Percentiles rank a stretch among this genome's conserved stretches.
These are phyloP conservation scores for Triops longicaudatus DNA, from an alignment of 1,140 invertebrate species.

Conservation along the genomic window DNA sequence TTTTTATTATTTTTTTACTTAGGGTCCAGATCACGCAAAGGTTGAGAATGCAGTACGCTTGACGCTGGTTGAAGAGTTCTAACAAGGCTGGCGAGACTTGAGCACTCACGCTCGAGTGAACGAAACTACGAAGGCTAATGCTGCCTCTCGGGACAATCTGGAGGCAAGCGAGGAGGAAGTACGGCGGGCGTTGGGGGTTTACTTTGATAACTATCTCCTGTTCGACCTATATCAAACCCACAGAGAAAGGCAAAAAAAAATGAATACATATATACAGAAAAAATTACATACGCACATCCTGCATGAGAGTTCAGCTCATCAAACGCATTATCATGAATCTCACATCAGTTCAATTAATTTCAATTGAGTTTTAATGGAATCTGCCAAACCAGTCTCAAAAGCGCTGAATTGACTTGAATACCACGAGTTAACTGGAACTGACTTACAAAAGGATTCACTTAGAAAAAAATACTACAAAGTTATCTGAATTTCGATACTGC, in stretches of 20 bases:
- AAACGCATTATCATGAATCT: no score
- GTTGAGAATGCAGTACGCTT: background rate
- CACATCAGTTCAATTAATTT: no score
- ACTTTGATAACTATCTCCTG: slow-evolving; percentile 8
- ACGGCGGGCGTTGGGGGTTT: background rate
- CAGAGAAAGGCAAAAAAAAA: background rate
- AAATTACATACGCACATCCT: no score
- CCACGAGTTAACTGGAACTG: no score
- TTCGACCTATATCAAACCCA: background rate
- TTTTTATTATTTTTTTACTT: background rate
- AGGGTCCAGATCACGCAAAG: background rate
- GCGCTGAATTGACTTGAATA: no score
- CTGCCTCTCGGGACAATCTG: background rate
- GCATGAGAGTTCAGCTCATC: no score
- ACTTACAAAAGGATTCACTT: no score
- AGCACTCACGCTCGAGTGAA: background rate
- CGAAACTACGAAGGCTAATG: background rate
- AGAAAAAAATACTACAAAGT: no score
- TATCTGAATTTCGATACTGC: no score
- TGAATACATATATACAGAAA: background rate
- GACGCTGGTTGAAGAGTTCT: background rate
- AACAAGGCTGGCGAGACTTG: background rate
- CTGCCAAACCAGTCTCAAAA: no score
- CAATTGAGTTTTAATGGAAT: no score
- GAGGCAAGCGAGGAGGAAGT: background rate